Evolutionary conservation across 1,140 invertebrate genomes (phyloP).

Genomic region (Helicoverpa zea): DNA sequence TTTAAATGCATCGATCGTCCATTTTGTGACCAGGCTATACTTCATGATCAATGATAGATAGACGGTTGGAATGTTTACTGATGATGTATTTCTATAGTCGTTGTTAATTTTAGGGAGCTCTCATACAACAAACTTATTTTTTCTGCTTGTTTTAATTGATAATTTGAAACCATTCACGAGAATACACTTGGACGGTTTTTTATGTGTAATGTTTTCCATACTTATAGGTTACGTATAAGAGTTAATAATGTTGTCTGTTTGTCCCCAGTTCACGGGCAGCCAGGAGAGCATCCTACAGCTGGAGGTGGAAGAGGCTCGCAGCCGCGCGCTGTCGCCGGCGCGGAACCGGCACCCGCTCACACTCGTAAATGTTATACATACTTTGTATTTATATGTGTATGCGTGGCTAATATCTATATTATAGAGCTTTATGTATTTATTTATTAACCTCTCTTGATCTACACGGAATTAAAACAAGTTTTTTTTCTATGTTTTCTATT

Average conservation of each 20-base stretch:
- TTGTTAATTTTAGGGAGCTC: no score
- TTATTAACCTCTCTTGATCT: no score
- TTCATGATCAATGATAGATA: no score
- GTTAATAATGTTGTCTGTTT: background rate
- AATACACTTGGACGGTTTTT: no score
- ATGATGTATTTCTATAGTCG: no score
- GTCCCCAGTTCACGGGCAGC: constrained; percentile 91
- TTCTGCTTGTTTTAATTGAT: no score
- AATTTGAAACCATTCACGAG: no score
- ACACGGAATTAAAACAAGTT: no score
- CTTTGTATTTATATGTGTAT: background rate
- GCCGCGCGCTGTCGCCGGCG: constrained; percentile 73
- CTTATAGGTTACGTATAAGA: background rate
- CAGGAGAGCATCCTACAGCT: constrained; percentile 93
- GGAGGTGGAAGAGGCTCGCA: constrained; percentile 87
- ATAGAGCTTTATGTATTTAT: background rate
- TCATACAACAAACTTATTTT: no score
- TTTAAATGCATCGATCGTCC: no score
- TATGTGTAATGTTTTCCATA: background rate
- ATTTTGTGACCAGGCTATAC: no score
- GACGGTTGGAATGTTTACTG: no score
- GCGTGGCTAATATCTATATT: background rate
- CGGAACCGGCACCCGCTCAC: constrained; percentile 75
- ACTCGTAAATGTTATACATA: constrained; percentile 62
- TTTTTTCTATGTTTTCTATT: background rate